Evolutionary conservation across 2,113 vertebrate genomes (phyloP), one percentile per base, ranked within the genome.

Genomic region (Polypterus senegalus): DNA sequence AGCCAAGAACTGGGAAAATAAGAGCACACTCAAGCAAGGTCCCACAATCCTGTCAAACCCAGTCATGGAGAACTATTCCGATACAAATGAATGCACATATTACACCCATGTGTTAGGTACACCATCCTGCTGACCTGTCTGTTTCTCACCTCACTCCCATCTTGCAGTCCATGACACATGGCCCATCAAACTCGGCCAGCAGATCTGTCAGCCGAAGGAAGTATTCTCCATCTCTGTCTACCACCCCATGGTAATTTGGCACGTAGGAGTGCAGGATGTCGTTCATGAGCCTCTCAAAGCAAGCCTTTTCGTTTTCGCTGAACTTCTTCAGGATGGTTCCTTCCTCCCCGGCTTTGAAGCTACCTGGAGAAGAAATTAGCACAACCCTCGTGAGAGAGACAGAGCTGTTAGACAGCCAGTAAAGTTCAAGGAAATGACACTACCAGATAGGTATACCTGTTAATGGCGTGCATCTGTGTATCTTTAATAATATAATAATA

Each of bases 131-230:
- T 27, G 27, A 27, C 27, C 27, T 27, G 27, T 5, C 7, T 7
- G 3, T 43, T n/a, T 49, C 70, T 61, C 70, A 97, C 94, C 94
- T 93, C 74, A 94, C 79, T 4, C 96, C 96, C 90, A 98, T 98
- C 74, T 98, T 98, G 83, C 94, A 98, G 82, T 98, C 96, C 77
- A 98, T 97, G 64, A 98, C 94, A 48, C 88, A 94, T 9, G 96
- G 94, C 9, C 83, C 89, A 48, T 94, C 87, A 70, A 97, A 98
- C 71, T 79, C 82, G 9, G 79, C 80, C 9, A 98, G 86, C 72
- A 98, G 81, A 80, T 98, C 96, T 59, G 88, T 90, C 79, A 98
- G 76, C 65, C 91, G 92, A 63, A 98, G 81, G 75, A 92, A 98
- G 71, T 77, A 84, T 74, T 98, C 94, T 6, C 90, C 94, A 0